Base-by-base conservation (phyloP, 1,140 invertebrate genomes). In the Tribolium madens region DNA sequence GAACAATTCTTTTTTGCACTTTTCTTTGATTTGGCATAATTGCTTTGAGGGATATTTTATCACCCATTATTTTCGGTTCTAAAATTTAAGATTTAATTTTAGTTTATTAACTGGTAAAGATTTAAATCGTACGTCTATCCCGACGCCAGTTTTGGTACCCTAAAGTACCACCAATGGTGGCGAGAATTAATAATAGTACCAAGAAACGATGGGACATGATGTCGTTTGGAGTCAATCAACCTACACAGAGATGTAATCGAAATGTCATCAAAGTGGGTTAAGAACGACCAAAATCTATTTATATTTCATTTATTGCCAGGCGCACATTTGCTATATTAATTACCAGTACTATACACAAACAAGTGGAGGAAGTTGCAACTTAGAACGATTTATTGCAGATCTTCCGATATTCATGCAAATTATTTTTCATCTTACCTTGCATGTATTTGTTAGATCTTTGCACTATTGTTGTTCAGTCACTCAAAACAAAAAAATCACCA, bases 1-100 rank as follows among this genome's bases (percentile, higher is more conserved):
- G 86, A 0, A 93, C 91, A 73, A 95, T 93, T 87, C 93, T 93
- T 79, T 89, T 87, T 81, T 91, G 89, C 5, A 93, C 90, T 75
- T 89, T 89, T 72, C 87, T 85, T 78, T 88, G 87, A 68, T 85
- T 84, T 0, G 92, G 89, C 26, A 85, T 87, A 71, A 94, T 83
- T 9, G 88, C 88, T 77, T 87, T 87, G 53, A 88, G 87, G 3
- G 91, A 90, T 77, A 94, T 90, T 81, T 87, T 88, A 78, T 89
- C 88, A 81, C 90, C 91, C 79, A 83, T 80, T 5, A 85, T 36
- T 79, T 81, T 76, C 0, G 84, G 84, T 46, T 76, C 84, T 85
- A 70, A 33, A 81, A 81, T 26, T 36, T 15, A 17, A 50, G 1
- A 1, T 71, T 15, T 3, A n/a, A 21, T 4, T 9, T 12, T 69